Percentiles rank a stretch among this genome's conserved stretches.
phyloP scores from a whole-genome alignment of 1,140 invertebrate genomes.

The Colletes gigas region DNA sequence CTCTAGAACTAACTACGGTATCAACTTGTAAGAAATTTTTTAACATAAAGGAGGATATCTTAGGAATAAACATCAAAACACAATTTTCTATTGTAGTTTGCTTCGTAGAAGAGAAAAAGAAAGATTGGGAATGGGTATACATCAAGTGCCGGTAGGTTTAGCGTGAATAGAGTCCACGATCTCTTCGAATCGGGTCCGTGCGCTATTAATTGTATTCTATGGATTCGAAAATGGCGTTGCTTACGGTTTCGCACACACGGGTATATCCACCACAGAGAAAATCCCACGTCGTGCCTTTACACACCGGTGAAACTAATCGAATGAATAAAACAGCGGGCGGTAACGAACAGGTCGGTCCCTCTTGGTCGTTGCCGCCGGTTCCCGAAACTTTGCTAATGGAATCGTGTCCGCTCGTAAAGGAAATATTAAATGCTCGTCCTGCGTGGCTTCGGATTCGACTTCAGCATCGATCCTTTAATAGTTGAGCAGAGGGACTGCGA shows the following conservation, averaged over 20 bases:
- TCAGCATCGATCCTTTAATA: slow-evolving; percentile 27
- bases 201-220: slow-evolving; percentile 33
- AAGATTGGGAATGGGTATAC: no score
- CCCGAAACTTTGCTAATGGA: slow-evolving; percentile 72
- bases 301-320: slow-evolving; percentile 66
- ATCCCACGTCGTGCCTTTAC: slow-evolving; percentile 45
- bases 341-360: slow-evolving; percentile 66
- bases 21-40: no score
- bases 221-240: slow-evolving; percentile 11
- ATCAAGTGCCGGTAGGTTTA: no score
- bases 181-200: not conserved
- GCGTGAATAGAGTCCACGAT: no score
- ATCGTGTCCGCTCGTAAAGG: slow-evolving; percentile 67
- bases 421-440: slow-evolving; percentile 69
- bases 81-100: no score
- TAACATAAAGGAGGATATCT: no score
- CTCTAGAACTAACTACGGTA: no score
- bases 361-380: slow-evolving; percentile 53
- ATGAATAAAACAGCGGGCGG: slow-evolving; percentile 70
- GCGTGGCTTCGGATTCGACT: slow-evolving; percentile 2
- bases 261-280: slow-evolving; percentile 11
- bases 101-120: no score
- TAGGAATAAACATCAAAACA: no score
- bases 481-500: not conserved
- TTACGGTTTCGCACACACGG: not conserved